Conservation (phyloP, 2,113 vertebrate species). For the Alethe castanea region DNA sequence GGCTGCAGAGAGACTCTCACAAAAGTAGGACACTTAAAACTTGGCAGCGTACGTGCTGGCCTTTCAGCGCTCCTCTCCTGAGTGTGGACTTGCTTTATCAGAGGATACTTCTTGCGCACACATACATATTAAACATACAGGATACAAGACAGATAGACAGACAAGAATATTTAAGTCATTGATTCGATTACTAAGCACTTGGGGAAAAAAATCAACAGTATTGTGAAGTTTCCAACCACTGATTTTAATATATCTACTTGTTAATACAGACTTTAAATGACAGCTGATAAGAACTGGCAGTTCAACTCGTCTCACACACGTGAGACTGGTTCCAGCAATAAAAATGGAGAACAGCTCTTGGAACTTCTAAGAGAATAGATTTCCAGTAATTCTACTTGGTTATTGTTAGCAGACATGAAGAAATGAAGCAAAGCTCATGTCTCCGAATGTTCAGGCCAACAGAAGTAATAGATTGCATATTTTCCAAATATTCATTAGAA, state of each 20-base stretch:
- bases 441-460: background rate
- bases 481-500: background rate
- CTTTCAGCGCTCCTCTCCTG: background rate
- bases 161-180: background rate
- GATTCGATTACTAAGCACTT: background rate
- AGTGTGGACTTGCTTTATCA: rapidly evolving
- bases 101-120: rapidly evolving
- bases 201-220: background rate
- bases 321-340: background rate
- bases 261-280: background rate
- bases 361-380: background rate
- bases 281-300: rapidly evolving
- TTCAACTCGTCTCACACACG: rapidly evolving
- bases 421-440: background rate
- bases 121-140: background rate
- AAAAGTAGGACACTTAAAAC: background rate
- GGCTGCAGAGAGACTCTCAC: background rate
- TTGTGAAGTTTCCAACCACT: background rate
- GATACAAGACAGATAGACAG: background rate
- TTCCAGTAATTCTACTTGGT: background rate
- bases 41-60: rapidly evolving
- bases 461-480: background rate
- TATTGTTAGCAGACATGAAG: background rate
- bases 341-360: background rate
- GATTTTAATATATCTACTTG: background rate